Conservation (phyloP, 2,797 vertebrate genomes). For the Mareca strepera region DNA sequence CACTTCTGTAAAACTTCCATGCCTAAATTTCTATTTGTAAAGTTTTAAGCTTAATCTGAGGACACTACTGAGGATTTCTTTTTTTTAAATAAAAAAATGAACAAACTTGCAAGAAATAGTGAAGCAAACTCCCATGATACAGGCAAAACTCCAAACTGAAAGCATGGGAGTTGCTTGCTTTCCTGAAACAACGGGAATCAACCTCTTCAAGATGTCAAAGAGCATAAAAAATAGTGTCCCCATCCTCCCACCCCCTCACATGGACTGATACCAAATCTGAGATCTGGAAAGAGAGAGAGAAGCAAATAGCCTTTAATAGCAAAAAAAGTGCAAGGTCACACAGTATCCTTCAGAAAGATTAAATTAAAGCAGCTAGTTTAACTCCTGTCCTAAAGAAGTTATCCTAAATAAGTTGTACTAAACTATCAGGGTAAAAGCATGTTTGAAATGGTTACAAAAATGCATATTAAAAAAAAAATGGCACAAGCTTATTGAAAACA, state of each 20-base stretch:
- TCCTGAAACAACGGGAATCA: background rate
- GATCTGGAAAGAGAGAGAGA: background rate
- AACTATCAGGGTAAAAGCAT: background rate
- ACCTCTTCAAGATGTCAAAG: background rate
- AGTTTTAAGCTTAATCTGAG: background rate
- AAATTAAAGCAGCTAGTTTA: background rate
- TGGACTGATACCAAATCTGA: background rate
- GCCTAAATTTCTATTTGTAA: background rate
- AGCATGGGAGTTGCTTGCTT: background rate
- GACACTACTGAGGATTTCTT: background rate
- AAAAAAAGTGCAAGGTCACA: background rate
- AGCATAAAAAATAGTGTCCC: background rate
- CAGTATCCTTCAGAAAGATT: background rate
- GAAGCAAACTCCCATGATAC: background rate
- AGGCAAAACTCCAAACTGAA: background rate
- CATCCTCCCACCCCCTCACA: background rate
- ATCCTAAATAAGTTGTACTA: background rate
- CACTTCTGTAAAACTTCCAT: background rate
- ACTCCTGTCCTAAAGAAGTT: background rate
- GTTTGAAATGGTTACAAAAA: background rate
- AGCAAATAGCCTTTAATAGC: background rate
- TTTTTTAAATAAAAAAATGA: background rate
- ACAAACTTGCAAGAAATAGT: background rate
- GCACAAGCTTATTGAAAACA: background rate
- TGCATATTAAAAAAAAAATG: background rate